Evolutionary conservation across 2,888 invertebrate species (phyloP), one percentile per base, ranked within the genome.

Genomic region (Caenorhabditis sinica): DNA sequence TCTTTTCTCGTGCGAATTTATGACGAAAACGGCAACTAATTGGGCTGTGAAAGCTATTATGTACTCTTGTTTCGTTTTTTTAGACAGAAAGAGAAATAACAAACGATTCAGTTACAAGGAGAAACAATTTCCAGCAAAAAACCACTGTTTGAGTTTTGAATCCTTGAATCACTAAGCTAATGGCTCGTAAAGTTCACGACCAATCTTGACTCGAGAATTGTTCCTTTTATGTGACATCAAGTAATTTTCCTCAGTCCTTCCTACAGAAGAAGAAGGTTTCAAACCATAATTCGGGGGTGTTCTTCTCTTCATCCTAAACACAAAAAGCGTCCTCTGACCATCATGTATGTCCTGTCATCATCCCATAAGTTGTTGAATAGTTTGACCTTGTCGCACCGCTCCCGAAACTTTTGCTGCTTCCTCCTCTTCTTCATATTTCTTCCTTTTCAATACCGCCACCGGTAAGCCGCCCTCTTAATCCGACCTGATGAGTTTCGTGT

Each of bases 401-500:
- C 71, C 45, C 71, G 79, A 79, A 20, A 51, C 68, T 68, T n/a
- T n/a, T n/a, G n/a, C n/a, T 53, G 63, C 71, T 77, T 51, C 76
- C 43, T 17, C 30, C 58, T 15, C 17, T 56, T 30, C 56, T 53
- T 53, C 33, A 8, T 61, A 33, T 65, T 65, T 45, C 45, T 30
- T 63, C 63, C 43, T 43, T 25, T 25, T 20, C 11, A 60, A 11
- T 9, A n/a, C 56, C 25, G n/a, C n/a, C n/a, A n/a, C 56, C 79
- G 71, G 71, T 79, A 79, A 79, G 79, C 71, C 71, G 71, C 13
- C 40, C 71, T 63, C 30, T 56, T 79, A 79, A 79, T 71, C 69
- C 77, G 77, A 53, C 71, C 45, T 79, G 79, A 79, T 79, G 79
- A 79, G 77, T 77, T 77, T 77, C 56, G 49, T 63, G 77, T 53